Evolutionary conservation across 2,888 invertebrate species (phyloP).

Genomic region (Augochlorella aurata): DNA sequence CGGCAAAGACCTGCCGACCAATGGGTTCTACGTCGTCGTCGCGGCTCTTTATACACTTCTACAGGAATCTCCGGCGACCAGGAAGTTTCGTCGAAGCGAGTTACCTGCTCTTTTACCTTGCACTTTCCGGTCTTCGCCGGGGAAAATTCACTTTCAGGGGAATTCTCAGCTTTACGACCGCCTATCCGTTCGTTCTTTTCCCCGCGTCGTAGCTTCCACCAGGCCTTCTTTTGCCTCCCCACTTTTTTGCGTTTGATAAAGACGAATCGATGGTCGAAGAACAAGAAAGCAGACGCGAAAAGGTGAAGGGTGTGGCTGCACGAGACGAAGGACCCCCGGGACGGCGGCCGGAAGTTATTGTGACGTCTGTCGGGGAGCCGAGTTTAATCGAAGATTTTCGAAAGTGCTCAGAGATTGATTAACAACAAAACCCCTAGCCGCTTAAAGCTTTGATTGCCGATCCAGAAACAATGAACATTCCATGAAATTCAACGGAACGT

Average conservation of each 20-base stretch:
- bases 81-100: conserved; percentile 67
- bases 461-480: too few relatives aligned
- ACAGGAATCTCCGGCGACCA: conserved; percentile 11
- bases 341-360: conserved; percentile 57
- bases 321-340: conserved; percentile 20
- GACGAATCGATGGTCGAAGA: conserved; percentile 35
- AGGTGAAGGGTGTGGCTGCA: conserved; percentile 34
- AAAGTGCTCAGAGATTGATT: conserved; percentile 2
- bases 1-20: conserved; percentile 28
- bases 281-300: background rate
- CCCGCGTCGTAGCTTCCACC: background rate
- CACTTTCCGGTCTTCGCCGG: conserved; percentile 68
- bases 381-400: background rate
- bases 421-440: background rate
- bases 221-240: conserved; percentile 34
- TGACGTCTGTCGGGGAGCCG: background rate
- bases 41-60: conserved; percentile 23
- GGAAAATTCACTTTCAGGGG: conserved; percentile 72
- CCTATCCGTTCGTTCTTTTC: background rate
- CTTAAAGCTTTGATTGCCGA: too few relatives aligned
- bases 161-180: conserved; percentile 59
- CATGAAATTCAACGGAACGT: too few relatives aligned
- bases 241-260: conserved; percentile 51
- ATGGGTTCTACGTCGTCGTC: conserved; percentile 18
- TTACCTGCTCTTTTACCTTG: conserved; percentile 73